Evolutionary conservation across 2,113 vertebrate species (phyloP).

Genomic region (Pelodiscus sinensis): DNA sequence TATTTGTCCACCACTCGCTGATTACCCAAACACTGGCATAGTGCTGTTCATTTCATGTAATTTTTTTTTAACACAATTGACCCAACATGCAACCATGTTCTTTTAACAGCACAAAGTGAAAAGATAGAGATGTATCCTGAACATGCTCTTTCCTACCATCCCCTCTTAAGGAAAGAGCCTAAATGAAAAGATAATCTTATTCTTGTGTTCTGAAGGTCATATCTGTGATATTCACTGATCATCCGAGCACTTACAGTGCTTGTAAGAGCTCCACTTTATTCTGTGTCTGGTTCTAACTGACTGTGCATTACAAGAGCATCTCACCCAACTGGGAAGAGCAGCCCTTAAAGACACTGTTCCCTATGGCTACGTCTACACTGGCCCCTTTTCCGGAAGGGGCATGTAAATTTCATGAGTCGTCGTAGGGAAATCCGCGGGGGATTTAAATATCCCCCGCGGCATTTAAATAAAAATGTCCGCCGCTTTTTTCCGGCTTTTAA

Average conservation of each 20-base stretch:
- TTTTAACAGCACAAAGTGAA: not conserved
- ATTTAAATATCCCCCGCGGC: too few relatives aligned
- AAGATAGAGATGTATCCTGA: not conserved
- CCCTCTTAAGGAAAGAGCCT: not conserved
- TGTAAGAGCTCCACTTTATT: too few relatives aligned
- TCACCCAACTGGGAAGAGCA: not conserved
- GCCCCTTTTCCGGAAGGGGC: too few relatives aligned
- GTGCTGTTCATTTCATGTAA: not conserved
- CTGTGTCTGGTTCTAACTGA: too few relatives aligned
- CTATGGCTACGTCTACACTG: too few relatives aligned
- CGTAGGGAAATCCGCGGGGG: too few relatives aligned
- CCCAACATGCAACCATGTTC: not conserved
- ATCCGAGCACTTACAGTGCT: too few relatives aligned
- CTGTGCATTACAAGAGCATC: too few relatives aligned
- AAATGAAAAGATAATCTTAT: not conserved
- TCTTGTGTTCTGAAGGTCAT: not conserved
- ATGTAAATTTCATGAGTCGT: too few relatives aligned
- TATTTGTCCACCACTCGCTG: not conserved
- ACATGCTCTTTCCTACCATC: not conserved
- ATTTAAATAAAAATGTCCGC: too few relatives aligned
- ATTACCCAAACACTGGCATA: not conserved
- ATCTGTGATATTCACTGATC: too few relatives aligned
- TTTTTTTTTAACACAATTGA: not conserved
- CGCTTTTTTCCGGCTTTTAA: too few relatives aligned
- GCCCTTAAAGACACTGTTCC: not conserved